phyloP scores from a whole-genome alignment of 92 coral and sea anemone species.

The Porites lobata region DNA sequence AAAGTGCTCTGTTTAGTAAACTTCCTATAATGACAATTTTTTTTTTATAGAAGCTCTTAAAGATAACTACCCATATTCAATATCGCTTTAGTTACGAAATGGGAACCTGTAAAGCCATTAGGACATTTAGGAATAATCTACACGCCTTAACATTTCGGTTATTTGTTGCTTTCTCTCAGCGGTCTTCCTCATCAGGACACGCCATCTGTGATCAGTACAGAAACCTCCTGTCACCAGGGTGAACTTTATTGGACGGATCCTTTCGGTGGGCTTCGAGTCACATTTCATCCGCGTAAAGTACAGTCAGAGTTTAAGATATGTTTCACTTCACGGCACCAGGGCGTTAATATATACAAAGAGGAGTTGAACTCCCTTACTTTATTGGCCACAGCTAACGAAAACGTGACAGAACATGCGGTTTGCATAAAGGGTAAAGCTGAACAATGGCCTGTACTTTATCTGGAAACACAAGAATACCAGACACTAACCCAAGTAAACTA shows the following conservation, averaged over 20 bases:
- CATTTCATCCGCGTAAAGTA: slow-evolving; percentile 81
- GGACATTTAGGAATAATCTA: not conserved
- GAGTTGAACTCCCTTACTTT: slow-evolving; percentile 65
- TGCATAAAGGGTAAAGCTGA: slow-evolving; percentile 68
- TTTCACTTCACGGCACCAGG: slow-evolving; percentile 69
- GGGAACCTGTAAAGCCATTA: no score
- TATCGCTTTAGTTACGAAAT: no score
- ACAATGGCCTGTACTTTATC: slow-evolving; percentile 67
- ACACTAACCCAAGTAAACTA: slow-evolving; percentile 62
- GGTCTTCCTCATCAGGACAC: slow-evolving; percentile 48
- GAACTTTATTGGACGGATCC: slow-evolving; percentile 89
- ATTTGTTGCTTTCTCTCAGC: slow-evolving; percentile 29
- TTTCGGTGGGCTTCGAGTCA: slow-evolving; percentile 90
- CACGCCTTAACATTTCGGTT: not conserved
- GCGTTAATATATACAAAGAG: slow-evolving; percentile 75
- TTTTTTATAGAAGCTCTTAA: no score
- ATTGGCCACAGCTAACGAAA: slow-evolving; percentile 54
- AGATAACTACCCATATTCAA: no score
- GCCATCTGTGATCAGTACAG: slow-evolving; percentile 81
- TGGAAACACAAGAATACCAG: slow-evolving; percentile 73
- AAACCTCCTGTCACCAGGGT: slow-evolving; percentile 80
- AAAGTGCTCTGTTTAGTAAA: not conserved
- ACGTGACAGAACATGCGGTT: slow-evolving; percentile 49
- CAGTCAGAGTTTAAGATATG: slow-evolving; percentile 81
- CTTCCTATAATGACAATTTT: not conserved